Evolutionary conservation across 1,140 invertebrate species (phyloP), one percentile per base, ranked within the genome.

Genomic region (Pygmarrhopalites habei): DNA sequence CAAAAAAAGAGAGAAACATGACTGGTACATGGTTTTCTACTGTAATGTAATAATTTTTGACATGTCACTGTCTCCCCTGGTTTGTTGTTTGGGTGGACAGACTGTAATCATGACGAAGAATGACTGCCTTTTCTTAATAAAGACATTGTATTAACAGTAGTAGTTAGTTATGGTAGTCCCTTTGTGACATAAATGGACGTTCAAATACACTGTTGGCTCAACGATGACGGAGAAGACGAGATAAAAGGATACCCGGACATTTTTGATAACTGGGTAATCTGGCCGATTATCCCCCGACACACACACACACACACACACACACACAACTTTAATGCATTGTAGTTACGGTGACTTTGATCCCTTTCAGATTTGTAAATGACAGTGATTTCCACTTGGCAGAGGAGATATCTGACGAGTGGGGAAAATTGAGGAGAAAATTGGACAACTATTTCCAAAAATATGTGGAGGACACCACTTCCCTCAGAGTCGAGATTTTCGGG

Each of bases 321-420:
- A 12, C 39, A n/a, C 12, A 12, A 41, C n/a, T 12, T n/a, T 12
- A 12, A 41, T 41, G 12, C 12, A 12, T 41, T 12, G n/a, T 12
- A 12, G 39, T 41, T 41, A 41, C 39, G 12, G 12, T 41, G 12
- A 41, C 39, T 12, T 41, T n/a, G n/a, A n/a, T 17, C 19, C 39
- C 23, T 47, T 35, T 21, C 23, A 65, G 63, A 23, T 65, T 65
- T 32, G 58, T 65, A n/a, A 55, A 59, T 23, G 63, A 65, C 29
- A 53, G 47, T n/a, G 63, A 65, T 47, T 65, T 60, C 46, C 56
- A 44, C 21, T 28, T n/a, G 15, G n/a, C 58, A 26, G 63, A 53
- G 30, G 23, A 39, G 5, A 17, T 60, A 19, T 26, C 44, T 23
- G 57, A 65, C 29, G 63, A 65, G 19, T 65, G 63, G 63, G 41